phyloP scores from a whole-genome alignment of 2,797 vertebrate species.

The Pseudomugil tenellus region DNA sequence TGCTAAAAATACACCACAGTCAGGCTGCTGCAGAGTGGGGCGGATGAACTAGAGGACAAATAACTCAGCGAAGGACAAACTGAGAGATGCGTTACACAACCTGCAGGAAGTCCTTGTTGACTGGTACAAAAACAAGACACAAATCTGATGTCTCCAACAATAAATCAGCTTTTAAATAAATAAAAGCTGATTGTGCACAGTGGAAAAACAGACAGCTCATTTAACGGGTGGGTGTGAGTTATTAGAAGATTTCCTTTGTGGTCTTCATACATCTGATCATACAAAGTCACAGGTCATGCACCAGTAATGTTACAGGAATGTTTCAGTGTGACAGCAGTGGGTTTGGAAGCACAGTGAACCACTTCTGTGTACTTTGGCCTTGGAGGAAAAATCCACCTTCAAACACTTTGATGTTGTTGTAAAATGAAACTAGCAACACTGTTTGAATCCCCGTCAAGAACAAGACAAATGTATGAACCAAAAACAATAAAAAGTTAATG shows the following conservation, averaged over 20 bases:
- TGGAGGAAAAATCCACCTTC: constrained; percentile 52
- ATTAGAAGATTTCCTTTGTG: constrained; percentile 30
- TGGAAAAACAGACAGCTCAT: constrained; percentile 21
- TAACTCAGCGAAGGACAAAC: constrained; percentile 11
- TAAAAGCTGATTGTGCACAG: constrained; percentile 14
- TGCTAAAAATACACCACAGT: constrained; percentile 63
- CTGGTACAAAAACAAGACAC: constrained; percentile 19
- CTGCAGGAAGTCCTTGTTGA: constrained; percentile 33
- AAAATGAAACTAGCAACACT: neutral
- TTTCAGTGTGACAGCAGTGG: constrained; percentile 22
- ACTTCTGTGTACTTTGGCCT: constrained; percentile 2
- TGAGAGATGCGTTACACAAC: constrained; percentile 26
- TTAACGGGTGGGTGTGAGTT: constrained; percentile 30
- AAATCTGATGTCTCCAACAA: constrained; percentile 11
- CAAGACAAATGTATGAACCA: neutral
- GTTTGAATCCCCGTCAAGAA: neutral
- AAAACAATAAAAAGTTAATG: neutral
- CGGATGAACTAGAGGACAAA: constrained; percentile 32
- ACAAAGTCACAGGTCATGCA: constrained; percentile 48
- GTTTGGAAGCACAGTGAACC: constrained; percentile 38
- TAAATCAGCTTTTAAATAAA: constrained; percentile 28
- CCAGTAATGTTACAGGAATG: constrained; percentile 34
- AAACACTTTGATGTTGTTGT: constrained; percentile 13
- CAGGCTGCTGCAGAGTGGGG: constrained; percentile 33
- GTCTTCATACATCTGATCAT: constrained; percentile 26